phyloP scores from a whole-genome alignment of 1,140 invertebrate species.

The Drosophila micromelanica region DNA sequence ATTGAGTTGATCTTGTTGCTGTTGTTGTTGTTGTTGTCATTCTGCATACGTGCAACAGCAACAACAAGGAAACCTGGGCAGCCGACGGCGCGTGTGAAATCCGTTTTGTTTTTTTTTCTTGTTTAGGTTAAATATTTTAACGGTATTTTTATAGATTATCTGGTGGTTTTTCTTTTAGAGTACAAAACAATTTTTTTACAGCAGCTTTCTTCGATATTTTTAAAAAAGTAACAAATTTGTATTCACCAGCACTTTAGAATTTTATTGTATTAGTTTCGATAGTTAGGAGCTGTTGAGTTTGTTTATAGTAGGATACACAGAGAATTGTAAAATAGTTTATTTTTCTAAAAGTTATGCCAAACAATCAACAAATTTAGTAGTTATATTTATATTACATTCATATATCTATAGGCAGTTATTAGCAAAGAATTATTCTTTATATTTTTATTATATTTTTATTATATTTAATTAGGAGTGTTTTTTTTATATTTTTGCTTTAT shows the following conservation, averaged over 20 bases:
- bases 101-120: constrained; percentile 1
- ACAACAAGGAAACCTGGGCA: constrained; percentile 30
- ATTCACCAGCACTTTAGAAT: not conserved
- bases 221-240: not conserved
- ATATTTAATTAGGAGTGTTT: constrained; percentile 4
- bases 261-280: not conserved
- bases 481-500: constrained; percentile 2
- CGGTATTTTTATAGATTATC: not conserved
- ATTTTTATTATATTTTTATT: not conserved
- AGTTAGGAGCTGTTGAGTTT: constrained; percentile 26
- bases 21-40: constrained; percentile 48
- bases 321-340: too few species aligned
- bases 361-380: too few species aligned
- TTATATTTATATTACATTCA: too few species aligned
- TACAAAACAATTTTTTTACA: constrained; percentile 2
- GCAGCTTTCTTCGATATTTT: not conserved
- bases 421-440: not conserved
- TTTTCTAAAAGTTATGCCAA: too few species aligned
- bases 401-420: too few species aligned
- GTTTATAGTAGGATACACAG: constrained; percentile 7
- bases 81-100: constrained; percentile 71
- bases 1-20: constrained; percentile 63
- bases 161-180: constrained; percentile 9
- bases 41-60: constrained; percentile 50
- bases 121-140: not conserved